Evolutionary conservation across 2,888 invertebrate species (phyloP), one percentile per base, ranked within the genome.

Genomic region (Mylabris sibirica): DNA sequence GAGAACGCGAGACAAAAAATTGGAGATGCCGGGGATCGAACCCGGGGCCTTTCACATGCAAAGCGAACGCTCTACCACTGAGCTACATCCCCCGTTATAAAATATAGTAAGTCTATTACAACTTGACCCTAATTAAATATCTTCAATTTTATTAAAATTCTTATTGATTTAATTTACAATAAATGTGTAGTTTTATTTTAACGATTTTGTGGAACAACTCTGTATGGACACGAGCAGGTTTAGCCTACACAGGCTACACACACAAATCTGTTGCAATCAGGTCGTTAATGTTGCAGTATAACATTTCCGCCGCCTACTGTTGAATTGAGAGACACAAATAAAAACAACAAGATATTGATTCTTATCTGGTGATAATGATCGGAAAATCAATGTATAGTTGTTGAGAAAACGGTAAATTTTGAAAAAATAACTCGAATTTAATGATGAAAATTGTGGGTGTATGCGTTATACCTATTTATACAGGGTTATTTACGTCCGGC

Each of bases 51-150:
- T 95, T 95, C 95, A 94, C 95, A 95, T 95, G 95, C 95, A 95
- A 95, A 95, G 95, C 95, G 95, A 95, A 94, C 95, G 95, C 95
- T 95, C 95, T 95, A 95, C 95, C 95, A 95, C 94, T 95, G 95
- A 95, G 95, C 95, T 95, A 95, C 94, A 95, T 94, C 95, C 90
- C 90, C 90, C n/a, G n/a, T 9, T 1, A 35, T 2, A 60, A 60
- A 9, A 26, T 35, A 60, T 17, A 44, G n/a, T 17, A 0, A 3
- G 6, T 17, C 44, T 44, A 12, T 17, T 8, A n/a, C 44, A 44
- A 17, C 5, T 44, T 11, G 44, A 0, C 9, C 8, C 4, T 44
- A 17, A 38, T 12, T 12, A 14, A n/a, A 59, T 30, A 59, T 30
- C 24, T 30, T 4, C 14, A 62, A 61, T 61, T 61, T 68, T 64